A percentile compares a stretch with the other conserved stretches of the same genome.
phyloP scores from a whole-genome alignment of 2,113 vertebrate genomes.

The Semnornis frantzii region DNA sequence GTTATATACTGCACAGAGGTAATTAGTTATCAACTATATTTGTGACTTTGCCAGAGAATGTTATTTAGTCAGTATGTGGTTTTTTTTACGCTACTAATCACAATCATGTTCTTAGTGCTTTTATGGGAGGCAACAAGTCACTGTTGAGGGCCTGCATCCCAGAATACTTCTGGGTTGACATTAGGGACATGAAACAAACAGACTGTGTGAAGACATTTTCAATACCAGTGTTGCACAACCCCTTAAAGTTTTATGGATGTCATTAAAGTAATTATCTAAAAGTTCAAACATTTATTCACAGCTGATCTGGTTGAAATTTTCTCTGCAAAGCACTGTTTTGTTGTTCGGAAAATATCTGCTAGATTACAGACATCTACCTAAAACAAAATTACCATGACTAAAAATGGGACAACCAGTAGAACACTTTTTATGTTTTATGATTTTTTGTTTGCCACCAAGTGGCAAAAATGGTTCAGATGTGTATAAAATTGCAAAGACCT shows the following conservation, averaged over 20 bases:
- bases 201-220: background rate
- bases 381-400: background rate
- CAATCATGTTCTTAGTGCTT: background rate
- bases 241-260: background rate
- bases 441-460: background rate
- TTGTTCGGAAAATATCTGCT: background rate
- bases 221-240: background rate
- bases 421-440: no score
- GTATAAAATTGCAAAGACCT: background rate
- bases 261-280: conserved; percentile 19
- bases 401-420: background rate
- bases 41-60: background rate
- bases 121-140: background rate
- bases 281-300: background rate
- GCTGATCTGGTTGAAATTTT: background rate
- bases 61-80: background rate
- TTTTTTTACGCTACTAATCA: background rate
- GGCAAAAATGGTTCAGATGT: background rate
- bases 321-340: background rate
- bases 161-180: background rate
- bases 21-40: conserved; percentile 42
- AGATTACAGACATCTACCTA: background rate
- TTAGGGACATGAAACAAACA: background rate
- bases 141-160: background rate
- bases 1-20: background rate